Percentiles rank a stretch among this genome's conserved stretches.
phyloP scores from a whole-genome alignment of 30 jellyfish, hydroid and myxozoan genomes.

The Cassiopea xamachana region DNA sequence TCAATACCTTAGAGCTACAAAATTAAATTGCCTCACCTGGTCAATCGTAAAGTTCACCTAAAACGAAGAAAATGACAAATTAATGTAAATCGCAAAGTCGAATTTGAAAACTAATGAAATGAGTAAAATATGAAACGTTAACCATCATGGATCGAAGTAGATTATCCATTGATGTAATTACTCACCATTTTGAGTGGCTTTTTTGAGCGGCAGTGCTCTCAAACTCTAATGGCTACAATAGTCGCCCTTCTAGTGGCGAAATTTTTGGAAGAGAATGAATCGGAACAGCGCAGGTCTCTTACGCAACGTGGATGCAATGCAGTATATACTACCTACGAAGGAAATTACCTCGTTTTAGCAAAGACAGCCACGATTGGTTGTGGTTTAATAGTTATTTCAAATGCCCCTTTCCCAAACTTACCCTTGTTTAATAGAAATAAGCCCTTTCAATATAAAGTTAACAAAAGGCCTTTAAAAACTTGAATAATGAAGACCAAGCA shows the following conservation, averaged over 20 bases:
- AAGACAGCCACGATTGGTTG: background rate
- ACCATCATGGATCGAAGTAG: constrained; percentile 23
- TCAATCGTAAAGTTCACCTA: constrained; percentile 98
- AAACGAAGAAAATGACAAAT: constrained; percentile 33
- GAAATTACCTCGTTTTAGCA: constrained; percentile 41
- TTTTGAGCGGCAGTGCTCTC: constrained; percentile 66
- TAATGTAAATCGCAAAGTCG: background rate
- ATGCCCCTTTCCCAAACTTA: too few species aligned
- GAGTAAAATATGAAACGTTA: background rate
- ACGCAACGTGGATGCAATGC: constrained; percentile 83
- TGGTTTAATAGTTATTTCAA: too few species aligned
- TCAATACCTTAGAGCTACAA: background rate
- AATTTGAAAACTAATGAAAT: background rate
- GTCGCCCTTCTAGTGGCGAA: constrained; percentile 58
- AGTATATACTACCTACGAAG: constrained; percentile 2
- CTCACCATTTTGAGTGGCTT: constrained; percentile 67
- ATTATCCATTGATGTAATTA: constrained; percentile 35
- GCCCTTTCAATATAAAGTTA: too few species aligned
- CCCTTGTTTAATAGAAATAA: too few species aligned
- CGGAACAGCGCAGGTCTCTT: constrained; percentile 41
- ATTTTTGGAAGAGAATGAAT: constrained; percentile 21
- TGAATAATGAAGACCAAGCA: too few species aligned
- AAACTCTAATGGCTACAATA: constrained; percentile 10
- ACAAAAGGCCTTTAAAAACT: too few species aligned
- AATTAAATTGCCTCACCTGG: constrained; percentile 75